phyloP scores from a whole-genome alignment of 2,797 vertebrate genomes.

The Coracias cyanogaster region DNA sequence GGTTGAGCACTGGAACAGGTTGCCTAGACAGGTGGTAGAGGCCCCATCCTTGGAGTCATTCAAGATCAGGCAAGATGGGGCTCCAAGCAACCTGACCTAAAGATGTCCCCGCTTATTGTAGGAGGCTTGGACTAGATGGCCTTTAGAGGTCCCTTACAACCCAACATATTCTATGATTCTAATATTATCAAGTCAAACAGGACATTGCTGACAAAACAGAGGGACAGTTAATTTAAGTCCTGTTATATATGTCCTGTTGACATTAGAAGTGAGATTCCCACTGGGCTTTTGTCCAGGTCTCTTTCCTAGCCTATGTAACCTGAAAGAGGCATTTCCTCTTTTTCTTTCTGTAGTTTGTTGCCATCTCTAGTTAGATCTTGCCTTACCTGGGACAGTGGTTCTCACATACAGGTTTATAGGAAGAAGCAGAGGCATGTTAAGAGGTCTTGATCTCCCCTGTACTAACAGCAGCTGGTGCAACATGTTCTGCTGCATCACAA shows the following conservation, averaged over 20 bases:
- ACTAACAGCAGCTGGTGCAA: neutral
- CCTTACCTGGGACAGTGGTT: neutral
- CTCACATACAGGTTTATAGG: neutral
- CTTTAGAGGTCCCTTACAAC: too few relatives aligned
- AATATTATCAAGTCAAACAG: neutral
- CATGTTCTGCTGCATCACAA: neutral
- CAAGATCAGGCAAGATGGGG: too few relatives aligned
- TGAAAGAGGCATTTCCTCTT: neutral
- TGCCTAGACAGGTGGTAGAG: too few relatives aligned
- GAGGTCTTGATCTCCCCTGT: neutral
- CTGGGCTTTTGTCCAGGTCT: neutral
- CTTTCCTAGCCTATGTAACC: neutral
- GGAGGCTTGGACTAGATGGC: too few relatives aligned
- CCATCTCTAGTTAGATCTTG: neutral
- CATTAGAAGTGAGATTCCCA: neutral
- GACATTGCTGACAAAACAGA: neutral
- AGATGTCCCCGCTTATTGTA: too few relatives aligned
- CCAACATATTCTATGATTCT: too few relatives aligned
- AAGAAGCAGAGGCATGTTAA: neutral
- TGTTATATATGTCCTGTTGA: neutral
- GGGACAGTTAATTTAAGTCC: neutral
- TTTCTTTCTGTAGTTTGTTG: neutral
- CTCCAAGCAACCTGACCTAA: too few relatives aligned
- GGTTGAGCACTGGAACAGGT: too few relatives aligned
- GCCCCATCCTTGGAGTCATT: too few relatives aligned